A percentile compares a stretch with the other conserved stretches of the same genome.
Evolutionary conservation across 2,888 invertebrate genomes (phyloP).

Genomic region (Phyllotreta striolata): DNA sequence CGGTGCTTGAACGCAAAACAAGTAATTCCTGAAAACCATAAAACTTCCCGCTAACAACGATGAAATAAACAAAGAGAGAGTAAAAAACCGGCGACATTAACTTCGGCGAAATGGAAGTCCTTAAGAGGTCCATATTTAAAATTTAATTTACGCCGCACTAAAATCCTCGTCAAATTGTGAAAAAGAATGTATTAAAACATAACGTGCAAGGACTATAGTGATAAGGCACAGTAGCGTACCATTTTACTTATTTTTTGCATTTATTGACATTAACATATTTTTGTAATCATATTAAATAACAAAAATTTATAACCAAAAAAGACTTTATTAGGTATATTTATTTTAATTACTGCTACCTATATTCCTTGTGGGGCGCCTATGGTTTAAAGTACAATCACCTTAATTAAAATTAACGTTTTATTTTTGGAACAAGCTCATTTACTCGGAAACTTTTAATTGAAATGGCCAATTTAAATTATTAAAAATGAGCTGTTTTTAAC

Average conservation of each 20-base stretch:
- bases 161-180: slow-evolving; percentile 23
- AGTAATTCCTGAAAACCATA: slow-evolving; percentile 9
- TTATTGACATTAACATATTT: no score
- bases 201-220: not conserved
- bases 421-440: not conserved
- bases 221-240: not conserved
- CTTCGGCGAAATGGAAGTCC: slow-evolving; percentile 22
- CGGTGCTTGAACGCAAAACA: slow-evolving; percentile 7
- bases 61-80: slow-evolving; percentile 13
- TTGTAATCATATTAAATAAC: no score
- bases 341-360: no score
- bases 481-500: not conserved
- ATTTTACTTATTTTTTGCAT: not conserved
- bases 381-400: no score
- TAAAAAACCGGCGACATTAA: slow-evolving; percentile 12
- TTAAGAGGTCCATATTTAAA: slow-evolving; percentile 27
- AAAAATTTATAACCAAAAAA: no score
- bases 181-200: slow-evolving; percentile 3
- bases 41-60: slow-evolving; percentile 3
- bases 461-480: slow-evolving; percentile 8
- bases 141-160: slow-evolving; percentile 22
- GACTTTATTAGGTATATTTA: no score
- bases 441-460: slow-evolving; percentile 1
- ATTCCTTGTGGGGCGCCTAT: no score
- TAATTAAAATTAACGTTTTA: not conserved